phyloP scores from a whole-genome alignment of 2,113 vertebrate genomes.

The Triplophysa dalaica region DNA sequence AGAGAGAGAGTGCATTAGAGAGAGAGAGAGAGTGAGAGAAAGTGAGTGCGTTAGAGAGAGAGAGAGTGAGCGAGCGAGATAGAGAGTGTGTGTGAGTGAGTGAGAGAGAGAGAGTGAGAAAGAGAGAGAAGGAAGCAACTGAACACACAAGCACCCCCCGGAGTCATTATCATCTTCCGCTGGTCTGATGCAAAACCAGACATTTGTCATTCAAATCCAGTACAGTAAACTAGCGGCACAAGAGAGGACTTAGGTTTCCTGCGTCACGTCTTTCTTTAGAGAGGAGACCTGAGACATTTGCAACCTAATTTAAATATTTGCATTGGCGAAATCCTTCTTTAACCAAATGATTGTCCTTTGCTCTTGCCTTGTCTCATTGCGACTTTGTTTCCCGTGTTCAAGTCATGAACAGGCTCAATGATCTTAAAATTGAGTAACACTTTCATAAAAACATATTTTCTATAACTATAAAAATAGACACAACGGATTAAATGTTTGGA shows the following conservation, averaged over 20 bases:
- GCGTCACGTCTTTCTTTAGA: background rate
- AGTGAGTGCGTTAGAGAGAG: no score
- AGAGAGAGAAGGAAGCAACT: conserved; percentile 5
- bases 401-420: background rate
- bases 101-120: no score
- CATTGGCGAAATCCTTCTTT: conserved; percentile 25
- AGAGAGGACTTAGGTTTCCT: conserved; percentile 9
- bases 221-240: background rate
- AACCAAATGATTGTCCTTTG: background rate
- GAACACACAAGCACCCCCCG: background rate
- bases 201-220: conserved; percentile 61
- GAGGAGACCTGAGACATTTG: conserved; percentile 5
- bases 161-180: background rate
- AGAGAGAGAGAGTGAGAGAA: no score
- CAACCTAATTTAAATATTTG: conserved; percentile 6
- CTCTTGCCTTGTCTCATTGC: background rate
- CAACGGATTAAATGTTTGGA: background rate
- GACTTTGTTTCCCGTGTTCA: background rate
- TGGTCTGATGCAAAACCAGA: conserved; percentile 51
- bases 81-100: no score
- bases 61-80: no score
- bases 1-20: no score
- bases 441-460: background rate
- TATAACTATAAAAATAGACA: background rate
- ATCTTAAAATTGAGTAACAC: background rate